Evolutionary conservation across 1,140 invertebrate genomes (phyloP), one percentile per base, ranked within the genome.

Genomic region (Cotesia typhae): DNA sequence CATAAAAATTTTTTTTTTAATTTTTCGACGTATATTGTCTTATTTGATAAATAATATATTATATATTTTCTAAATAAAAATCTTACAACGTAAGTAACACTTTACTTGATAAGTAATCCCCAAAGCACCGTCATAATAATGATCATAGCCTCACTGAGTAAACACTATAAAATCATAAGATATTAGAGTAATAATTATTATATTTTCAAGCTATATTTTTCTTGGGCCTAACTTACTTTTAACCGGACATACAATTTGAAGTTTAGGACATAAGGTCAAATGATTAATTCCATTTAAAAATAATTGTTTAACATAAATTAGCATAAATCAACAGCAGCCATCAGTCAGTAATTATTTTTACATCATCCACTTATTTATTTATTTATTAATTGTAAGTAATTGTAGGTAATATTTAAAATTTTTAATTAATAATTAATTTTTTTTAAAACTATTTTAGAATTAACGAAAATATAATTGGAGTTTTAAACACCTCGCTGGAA

Each of bases 221-320:
- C n/a, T 59, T 59, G 20, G 20, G 17, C 57, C 28, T 59, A 59
- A 59, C 57, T 28, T 59, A 59, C 20, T 59, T 59, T 47, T 47
- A 47, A 47, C 5, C 17, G 9, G 2, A 20, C 20, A 20, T 17
- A 59, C 17, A 28, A 59, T 59, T 17, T 59, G 9, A 0, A 20
- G 28, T 59, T 59, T 59, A 59, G 17, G 57, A 28, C 57, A 59
- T 20, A 59, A 20, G 57, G 57, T 59, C 57, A 59, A 12, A 12
- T 1, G 4, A 12, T 55, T 12, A 12, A 5, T 55, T 55, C 17
- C 57, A 10, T 55, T 73, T 28, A 17, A 70, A 17, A 17, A n/a
- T 74, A 63, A 75, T 28, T 28, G 67, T 75, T 79, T 73, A 71
- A 75, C 74, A 74, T n/a, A 41, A 17, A 41, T 17, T 38, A 4